A percentile compares a stretch with the other conserved stretches of the same genome.
Conservation (phyloP, 1,140 invertebrate species). For the Scaptomyza graminum region DNA sequence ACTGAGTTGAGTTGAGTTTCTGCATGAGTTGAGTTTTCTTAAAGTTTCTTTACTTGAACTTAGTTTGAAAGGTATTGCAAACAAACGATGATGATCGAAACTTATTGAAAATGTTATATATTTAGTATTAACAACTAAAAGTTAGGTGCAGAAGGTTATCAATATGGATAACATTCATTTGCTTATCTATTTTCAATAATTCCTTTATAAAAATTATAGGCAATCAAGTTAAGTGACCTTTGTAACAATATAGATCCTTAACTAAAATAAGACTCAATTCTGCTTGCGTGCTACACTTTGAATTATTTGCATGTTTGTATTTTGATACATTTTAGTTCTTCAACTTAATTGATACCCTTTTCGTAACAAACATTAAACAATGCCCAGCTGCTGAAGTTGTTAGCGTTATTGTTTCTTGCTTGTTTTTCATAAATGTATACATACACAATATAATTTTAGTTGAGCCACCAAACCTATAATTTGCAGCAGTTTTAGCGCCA, state of each 20-base stretch:
- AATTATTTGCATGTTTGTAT: too few species aligned
- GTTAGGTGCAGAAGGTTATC: too few species aligned
- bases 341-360: slow-evolving; percentile 1
- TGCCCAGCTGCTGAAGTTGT: slow-evolving; percentile 1
- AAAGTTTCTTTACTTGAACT: slow-evolving; percentile 3
- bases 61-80: background rate
- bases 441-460: slow-evolving; percentile 43
- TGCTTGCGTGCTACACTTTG: too few species aligned
- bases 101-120: background rate
- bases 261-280: too few species aligned
- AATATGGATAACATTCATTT: too few species aligned
- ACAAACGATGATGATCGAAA: too few species aligned
- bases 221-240: too few species aligned
- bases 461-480: slow-evolving; percentile 67
- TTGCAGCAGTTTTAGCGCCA: slow-evolving; percentile 68
- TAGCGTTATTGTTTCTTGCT: background rate
- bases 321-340: background rate
- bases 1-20: slow-evolving; percentile 4
- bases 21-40: slow-evolving; percentile 1
- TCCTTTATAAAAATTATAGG: too few species aligned
- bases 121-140: too few species aligned
- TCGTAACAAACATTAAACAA: background rate
- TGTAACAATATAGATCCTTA: too few species aligned
- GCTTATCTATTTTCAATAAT: too few species aligned
- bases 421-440: background rate